These are phyloP conservation scores for Musca vetustissima DNA, from an alignment of 1,140 invertebrate genomes.

Conservation along the genomic window DNA sequence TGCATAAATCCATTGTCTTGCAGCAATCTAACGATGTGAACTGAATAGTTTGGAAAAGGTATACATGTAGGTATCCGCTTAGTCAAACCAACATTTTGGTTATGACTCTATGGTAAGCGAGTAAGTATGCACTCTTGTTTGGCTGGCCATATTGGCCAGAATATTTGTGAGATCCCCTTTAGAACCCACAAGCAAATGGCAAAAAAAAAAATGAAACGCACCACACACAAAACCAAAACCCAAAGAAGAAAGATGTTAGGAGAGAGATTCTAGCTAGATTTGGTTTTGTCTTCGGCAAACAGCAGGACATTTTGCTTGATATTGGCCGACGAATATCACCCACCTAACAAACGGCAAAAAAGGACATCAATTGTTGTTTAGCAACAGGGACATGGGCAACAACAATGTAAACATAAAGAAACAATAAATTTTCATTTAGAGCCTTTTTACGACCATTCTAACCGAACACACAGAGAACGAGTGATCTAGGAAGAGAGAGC, in stretches of 20 bases:
- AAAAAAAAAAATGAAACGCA: too few species aligned
- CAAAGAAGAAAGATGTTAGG: conserved; percentile 3
- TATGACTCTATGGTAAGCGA: neutral
- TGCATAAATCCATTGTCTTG: conserved; percentile 9
- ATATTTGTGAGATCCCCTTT: neutral
- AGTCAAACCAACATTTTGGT: conserved; percentile 19
- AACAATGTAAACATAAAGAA: neutral
- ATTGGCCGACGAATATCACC: conserved; percentile 27
- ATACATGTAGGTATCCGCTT: neutral
- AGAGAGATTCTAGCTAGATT: neutral
- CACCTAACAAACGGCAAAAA: neutral
- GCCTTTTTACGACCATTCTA: conserved; percentile 5
- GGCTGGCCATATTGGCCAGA: conserved; percentile 18
- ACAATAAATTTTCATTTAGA: conserved; percentile 14
- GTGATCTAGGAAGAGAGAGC: neutral
- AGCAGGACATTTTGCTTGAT: conserved; percentile 27
- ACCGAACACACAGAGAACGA: too few species aligned
- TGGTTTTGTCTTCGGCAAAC: conserved; percentile 11
- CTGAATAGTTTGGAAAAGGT: too few species aligned
- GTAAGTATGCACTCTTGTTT: conserved; percentile 10
- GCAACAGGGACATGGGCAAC: neutral
- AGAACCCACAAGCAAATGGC: too few species aligned
- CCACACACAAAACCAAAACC: too few species aligned
- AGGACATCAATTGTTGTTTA: conserved; percentile 21
- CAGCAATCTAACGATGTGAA: neutral